Evolutionary conservation across 1,140 invertebrate species (phyloP), one percentile per base, ranked within the genome.

Genomic region (Cyrtorhinus lividipennis): DNA sequence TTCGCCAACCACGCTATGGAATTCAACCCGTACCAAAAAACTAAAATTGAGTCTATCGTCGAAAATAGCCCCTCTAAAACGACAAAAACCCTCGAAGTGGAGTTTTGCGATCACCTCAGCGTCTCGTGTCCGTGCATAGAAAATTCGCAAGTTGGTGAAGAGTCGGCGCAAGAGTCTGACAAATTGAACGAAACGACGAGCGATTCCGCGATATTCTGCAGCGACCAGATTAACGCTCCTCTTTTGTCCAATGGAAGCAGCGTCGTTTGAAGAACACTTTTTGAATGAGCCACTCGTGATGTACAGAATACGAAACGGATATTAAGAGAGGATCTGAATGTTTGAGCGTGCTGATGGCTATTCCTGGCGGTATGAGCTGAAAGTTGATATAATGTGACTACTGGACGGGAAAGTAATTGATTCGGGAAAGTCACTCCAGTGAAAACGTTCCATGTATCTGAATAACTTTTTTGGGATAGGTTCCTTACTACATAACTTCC

Each of bases 1-100:
- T 90, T 90, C 68, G 86, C 86, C 0, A 82, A 81, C 1, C 83
- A 82, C 68, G 77, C 83, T 45, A 70, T 84, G 61, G 80, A 84
- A 70, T 79, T 79, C 61, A 79, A 79, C n/a, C 63, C 64, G 5
- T 66, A 65, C 26, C 38, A 63, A 12, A 66, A 64, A 25, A 79
- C 78, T 59, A 71, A 80, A 10, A 67, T 79, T 10, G 75, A 80
- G 62, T 72, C 74, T 0, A 77, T 78, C 23, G 66, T 68, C 2
- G 77, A 80, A 63, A 75, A 72, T 25, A 80, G 76, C 62, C 77
- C 79, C 0, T 75, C 74, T 56, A 78, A 78, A 27, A 66, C 12
- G 68, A 70, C 12, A 68, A 38, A 38, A 38, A 38, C 15, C 30
- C 23, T 57, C 3, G 56, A 65, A 18, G 26, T 53, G 2, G 71